Percentiles rank a stretch among this genome's conserved stretches.
Conservation (phyloP, 1,140 invertebrate genomes). For the Pristionchus pacificus region DNA sequence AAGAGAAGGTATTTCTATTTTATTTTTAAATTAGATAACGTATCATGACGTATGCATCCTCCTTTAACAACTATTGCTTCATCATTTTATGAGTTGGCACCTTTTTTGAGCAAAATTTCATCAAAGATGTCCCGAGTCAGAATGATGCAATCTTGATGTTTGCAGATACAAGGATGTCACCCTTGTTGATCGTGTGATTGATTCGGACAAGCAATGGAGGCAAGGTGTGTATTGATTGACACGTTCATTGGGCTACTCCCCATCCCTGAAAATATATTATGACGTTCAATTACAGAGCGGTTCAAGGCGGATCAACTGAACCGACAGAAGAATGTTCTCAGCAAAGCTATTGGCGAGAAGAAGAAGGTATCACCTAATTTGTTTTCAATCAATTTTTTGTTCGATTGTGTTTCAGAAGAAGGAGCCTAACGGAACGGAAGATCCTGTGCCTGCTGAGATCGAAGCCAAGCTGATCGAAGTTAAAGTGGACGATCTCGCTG, state of each 20-base stretch:
- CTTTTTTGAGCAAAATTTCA: no score
- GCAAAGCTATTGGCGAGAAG: constrained; percentile 92
- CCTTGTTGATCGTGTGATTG: not conserved
- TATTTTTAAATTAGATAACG: no score
- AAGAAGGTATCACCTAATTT: constrained; percentile 80
- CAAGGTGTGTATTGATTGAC: constrained; percentile 60
- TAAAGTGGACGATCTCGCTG: constrained; percentile 66
- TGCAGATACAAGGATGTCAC: not conserved
- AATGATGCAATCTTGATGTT: no score
- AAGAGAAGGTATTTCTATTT: no score
- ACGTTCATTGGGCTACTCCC: not conserved
- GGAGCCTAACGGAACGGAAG: constrained; percentile 72
- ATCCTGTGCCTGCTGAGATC: constrained; percentile 68
- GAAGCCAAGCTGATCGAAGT: constrained; percentile 68
- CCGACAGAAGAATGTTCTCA: constrained; percentile 89
- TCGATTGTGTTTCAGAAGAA: constrained; percentile 66
- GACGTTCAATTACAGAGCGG: constrained; percentile 63
- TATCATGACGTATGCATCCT: no score
- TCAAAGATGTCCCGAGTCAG: no score
- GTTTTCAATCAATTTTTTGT: constrained; percentile 36
- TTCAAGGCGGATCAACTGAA: constrained; percentile 87
- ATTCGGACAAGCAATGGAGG: not conserved
- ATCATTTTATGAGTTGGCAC: no score
- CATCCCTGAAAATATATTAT: not conserved
- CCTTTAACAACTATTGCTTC: no score